These are phyloP conservation scores for Ceratoteleas bidentatus DNA, from an alignment of 1,140 invertebrate species.

Conservation along the genomic window DNA sequence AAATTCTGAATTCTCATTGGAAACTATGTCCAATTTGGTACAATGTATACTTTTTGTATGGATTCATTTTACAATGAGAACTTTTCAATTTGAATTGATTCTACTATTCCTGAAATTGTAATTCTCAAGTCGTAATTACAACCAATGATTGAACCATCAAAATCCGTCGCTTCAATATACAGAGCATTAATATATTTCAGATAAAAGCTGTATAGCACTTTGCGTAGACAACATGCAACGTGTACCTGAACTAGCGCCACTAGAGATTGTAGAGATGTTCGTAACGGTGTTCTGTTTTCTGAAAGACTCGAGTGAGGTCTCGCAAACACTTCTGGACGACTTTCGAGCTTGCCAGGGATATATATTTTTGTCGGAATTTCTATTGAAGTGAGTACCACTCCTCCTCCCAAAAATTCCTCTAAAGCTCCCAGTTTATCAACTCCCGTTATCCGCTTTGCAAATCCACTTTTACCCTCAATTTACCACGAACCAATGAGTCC, in stretches of 20 bases:
- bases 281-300: conserved; percentile 98
- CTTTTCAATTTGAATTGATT: too few species aligned
- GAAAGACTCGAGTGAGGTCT: conserved; percentile 98
- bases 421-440: not conserved
- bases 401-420: not conserved
- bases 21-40: too few species aligned
- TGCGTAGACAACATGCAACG: conserved; percentile 99
- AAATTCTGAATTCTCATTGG: too few species aligned
- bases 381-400: conserved; percentile 89
- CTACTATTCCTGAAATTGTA: too few species aligned
- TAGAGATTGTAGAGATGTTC: conserved; percentile 99
- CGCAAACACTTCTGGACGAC: conserved; percentile 96
- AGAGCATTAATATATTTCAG: conserved; percentile 80
- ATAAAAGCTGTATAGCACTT: conserved; percentile 95
- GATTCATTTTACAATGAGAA: too few species aligned
- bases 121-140: not conserved
- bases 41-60: too few species aligned
- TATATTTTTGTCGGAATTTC: conserved; percentile 95
- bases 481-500: too few species aligned
- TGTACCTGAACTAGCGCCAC: conserved; percentile 93
- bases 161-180: too few species aligned
- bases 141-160: not conserved
- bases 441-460: too few species aligned
- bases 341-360: conserved; percentile 97
- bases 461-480: too few species aligned